Conservation (phyloP, 2,113 vertebrate species). For the Barnardius zonarius region DNA sequence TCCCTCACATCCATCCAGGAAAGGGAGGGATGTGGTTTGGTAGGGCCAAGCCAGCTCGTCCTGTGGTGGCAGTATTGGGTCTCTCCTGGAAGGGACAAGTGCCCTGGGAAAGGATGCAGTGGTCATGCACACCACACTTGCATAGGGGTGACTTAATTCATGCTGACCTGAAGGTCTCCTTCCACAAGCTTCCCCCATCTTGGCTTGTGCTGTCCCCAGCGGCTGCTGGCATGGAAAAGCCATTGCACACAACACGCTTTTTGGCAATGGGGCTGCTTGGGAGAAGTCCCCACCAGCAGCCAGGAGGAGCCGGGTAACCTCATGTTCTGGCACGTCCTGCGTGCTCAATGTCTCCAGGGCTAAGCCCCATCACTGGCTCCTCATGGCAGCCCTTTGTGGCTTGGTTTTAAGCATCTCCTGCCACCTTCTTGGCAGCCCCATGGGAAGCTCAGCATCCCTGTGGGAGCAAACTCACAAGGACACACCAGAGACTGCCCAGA, state of each 20-base stretch:
- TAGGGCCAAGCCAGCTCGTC: too few relatives aligned
- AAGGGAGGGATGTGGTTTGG: background rate
- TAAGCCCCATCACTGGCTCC: background rate
- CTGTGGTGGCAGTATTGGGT: fast-evolving
- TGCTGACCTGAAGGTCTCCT: background rate
- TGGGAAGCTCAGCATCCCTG: background rate
- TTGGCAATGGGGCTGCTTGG: background rate
- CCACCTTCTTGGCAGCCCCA: fast-evolving
- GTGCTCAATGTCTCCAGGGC: background rate
- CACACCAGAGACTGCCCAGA: background rate
- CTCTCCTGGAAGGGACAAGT: background rate
- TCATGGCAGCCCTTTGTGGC: background rate
- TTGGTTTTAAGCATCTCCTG: background rate
- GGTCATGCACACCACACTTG: fast-evolving
- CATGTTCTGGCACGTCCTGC: background rate
- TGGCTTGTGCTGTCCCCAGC: background rate
- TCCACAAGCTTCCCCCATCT: background rate
- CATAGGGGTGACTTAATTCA: background rate
- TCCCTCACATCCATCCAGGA: background rate
- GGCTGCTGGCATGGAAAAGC: background rate
- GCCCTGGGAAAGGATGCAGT: background rate
- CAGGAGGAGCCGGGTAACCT: background rate
- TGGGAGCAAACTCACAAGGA: background rate
- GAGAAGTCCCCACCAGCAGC: background rate
- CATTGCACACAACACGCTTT: background rate